Percentiles rank a stretch among this genome's conserved stretches.
phyloP scores from a whole-genome alignment of 1,140 invertebrate species.

The Druon quercuslanigerum region DNA sequence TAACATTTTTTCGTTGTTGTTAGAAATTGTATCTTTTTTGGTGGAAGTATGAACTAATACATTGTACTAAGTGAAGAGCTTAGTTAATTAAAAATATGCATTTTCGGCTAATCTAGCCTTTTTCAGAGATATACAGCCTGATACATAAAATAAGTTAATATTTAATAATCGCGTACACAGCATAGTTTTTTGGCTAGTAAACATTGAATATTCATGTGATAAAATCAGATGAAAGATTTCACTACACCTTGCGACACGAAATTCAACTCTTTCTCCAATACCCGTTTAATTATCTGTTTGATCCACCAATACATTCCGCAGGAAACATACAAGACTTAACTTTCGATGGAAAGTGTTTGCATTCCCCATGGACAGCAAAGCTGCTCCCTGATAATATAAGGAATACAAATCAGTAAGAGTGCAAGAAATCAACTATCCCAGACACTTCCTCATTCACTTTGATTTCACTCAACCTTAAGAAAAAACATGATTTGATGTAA shows the following conservation, averaged over 20 bases:
- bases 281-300: constrained; percentile 22
- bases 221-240: constrained; percentile 16
- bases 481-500: constrained; percentile 21
- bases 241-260: not conserved
- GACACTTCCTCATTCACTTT: not conserved
- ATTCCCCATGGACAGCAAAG: not conserved
- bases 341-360: constrained; percentile 29
- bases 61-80: too few species aligned
- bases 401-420: constrained; percentile 25
- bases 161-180: not conserved
- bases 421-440: not conserved
- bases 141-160: not conserved
- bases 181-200: too few species aligned
- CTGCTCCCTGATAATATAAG: constrained; percentile 1
- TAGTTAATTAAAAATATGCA: too few species aligned
- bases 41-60: too few species aligned
- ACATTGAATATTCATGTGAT: not conserved
- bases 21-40: too few species aligned
- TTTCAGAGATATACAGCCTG: not conserved
- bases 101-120: not conserved
- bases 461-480: constrained; percentile 18
- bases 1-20: too few species aligned
- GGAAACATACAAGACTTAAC: constrained; percentile 3
- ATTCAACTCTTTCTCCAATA: constrained; percentile 24
- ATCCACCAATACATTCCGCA: not conserved